Percentiles rank a stretch among this genome's conserved stretches.
Evolutionary conservation across 1,140 invertebrate species (phyloP).

Genomic region (Drosophila serrata): DNA sequence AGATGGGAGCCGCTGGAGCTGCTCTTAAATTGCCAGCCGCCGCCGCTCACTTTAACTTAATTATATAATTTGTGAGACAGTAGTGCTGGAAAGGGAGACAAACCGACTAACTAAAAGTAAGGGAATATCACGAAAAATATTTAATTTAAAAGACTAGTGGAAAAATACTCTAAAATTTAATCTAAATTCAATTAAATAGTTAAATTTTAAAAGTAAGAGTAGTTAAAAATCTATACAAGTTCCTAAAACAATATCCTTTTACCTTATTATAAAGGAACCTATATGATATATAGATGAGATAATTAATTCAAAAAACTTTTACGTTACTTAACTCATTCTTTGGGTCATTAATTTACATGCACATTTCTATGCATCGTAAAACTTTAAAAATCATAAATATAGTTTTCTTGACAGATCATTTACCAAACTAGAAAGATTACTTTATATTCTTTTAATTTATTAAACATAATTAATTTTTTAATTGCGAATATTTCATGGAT

Average conservation of each 20-base stretch:
- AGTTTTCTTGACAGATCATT: background rate
- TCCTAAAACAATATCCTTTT: background rate
- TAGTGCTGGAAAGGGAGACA: conserved; percentile 36
- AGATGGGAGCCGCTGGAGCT: conserved; percentile 41
- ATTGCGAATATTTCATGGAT: background rate
- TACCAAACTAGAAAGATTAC: background rate
- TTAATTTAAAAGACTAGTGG: background rate
- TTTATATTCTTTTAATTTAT: background rate
- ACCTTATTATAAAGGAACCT: background rate
- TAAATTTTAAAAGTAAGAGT: background rate
- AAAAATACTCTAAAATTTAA: conserved; percentile 17
- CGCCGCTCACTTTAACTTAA: conserved; percentile 77
- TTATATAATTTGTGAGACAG: conserved; percentile 75
- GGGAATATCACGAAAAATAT: conserved; percentile 13
- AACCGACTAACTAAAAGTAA: conserved; percentile 21
- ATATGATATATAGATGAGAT: background rate
- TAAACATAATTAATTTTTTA: too few relatives aligned
- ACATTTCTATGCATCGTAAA: background rate
- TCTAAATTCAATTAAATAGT: background rate
- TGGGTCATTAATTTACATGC: background rate
- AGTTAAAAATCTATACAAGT: background rate
- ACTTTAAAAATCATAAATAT: background rate
- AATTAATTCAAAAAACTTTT: background rate
- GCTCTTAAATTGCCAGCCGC: conserved; percentile 66
- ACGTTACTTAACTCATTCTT: background rate